These are phyloP conservation scores for Netelia virgata DNA, from an alignment of 2,888 invertebrate species.

Conservation along the genomic window DNA sequence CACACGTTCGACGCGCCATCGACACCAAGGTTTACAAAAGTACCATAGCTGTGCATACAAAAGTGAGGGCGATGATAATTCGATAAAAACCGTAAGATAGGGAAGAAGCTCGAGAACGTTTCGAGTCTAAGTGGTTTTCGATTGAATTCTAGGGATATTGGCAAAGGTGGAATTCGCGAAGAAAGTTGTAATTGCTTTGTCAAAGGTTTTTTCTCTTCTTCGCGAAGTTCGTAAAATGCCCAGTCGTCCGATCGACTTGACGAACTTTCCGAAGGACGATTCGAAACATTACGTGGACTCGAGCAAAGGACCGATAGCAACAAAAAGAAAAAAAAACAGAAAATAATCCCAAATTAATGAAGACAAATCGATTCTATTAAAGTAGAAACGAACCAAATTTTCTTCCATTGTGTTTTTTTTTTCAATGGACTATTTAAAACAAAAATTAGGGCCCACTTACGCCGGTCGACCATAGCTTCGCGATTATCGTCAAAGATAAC, in stretches of 20 bases:
- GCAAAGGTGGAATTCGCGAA: not conserved
- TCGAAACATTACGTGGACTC: not conserved
- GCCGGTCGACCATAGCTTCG: not conserved
- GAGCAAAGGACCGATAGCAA: too few species aligned
- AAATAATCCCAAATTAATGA: too few species aligned
- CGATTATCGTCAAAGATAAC: not conserved
- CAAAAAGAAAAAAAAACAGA: too few species aligned
- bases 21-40: too few species aligned
- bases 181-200: not conserved
- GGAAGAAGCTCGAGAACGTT: not conserved
- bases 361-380: too few species aligned
- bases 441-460: not conserved
- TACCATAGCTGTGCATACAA: not conserved
- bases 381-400: too few species aligned
- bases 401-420: too few species aligned
- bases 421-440: too few species aligned
- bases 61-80: not conserved
- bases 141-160: not conserved
- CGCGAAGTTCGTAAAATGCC: not conserved
- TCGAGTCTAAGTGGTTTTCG: not conserved
- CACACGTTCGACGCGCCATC: too few species aligned
- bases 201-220: not conserved
- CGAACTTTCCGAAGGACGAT: not conserved
- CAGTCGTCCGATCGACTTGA: not conserved
- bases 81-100: not conserved